Conservation (phyloP, 2,113 vertebrate species). For the Notarius quadriscutis region DNA sequence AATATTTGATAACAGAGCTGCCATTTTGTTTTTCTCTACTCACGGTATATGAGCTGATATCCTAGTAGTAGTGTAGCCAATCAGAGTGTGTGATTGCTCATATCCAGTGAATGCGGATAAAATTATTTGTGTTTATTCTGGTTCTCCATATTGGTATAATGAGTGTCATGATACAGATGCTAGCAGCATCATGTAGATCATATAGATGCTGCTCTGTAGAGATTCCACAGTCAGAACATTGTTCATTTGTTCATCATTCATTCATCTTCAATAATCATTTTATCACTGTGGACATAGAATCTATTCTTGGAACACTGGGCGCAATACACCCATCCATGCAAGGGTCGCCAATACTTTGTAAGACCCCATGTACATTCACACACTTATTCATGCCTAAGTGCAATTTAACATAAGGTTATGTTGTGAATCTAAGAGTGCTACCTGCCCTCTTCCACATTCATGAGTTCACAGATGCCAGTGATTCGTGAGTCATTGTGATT, state of each 20-base stretch:
- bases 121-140: neutral
- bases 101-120: no score
- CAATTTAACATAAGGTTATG: neutral
- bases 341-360: neutral
- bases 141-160: neutral
- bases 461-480: neutral
- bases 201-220: neutral
- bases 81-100: no score
- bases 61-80: no score
- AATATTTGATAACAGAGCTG: no score
- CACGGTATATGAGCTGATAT: no score
- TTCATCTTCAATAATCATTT: neutral
- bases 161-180: neutral
- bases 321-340: neutral
- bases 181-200: neutral
- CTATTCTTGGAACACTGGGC: neutral
- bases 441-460: neutral
- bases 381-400: neutral
- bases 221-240: neutral
- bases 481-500: neutral
- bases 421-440: neutral
- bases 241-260: neutral
- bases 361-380: neutral
- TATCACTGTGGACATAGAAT: neutral
- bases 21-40: no score